Conservation (phyloP, 2,113 vertebrate genomes). For the Fulmarus glacialis region DNA sequence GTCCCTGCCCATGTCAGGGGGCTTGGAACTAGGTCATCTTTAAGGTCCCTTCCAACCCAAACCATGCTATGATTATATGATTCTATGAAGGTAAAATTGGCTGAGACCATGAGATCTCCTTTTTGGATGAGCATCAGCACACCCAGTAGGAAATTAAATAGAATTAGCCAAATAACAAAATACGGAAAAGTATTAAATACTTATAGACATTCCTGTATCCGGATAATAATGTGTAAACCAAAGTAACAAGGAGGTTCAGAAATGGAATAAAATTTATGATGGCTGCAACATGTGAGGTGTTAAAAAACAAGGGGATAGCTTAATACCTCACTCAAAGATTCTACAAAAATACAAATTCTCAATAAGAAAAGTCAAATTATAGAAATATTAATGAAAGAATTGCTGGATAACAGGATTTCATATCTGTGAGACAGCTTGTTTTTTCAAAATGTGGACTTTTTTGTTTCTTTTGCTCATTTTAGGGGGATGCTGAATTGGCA, state of each 20-base stretch:
- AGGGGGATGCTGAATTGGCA: accelerated
- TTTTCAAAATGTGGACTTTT: not conserved
- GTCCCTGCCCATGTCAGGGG: not conserved
- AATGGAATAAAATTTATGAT: not conserved
- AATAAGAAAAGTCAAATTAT: not conserved
- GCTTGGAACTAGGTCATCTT: not conserved
- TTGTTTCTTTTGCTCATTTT: not conserved
- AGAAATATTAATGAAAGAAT: not conserved
- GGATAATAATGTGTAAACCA: not conserved
- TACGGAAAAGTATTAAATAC: not conserved
- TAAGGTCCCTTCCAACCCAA: not conserved
- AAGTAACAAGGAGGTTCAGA: not conserved
- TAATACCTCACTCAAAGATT: not conserved
- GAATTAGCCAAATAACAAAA: not conserved
- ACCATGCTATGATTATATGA: not conserved
- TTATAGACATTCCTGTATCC: not conserved
- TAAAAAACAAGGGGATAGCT: not conserved
- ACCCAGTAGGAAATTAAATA: not conserved
- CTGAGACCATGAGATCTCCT: not conserved
- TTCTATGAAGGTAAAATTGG: not conserved
- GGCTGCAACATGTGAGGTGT: accelerated
- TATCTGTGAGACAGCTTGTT: not conserved
- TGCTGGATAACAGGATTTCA: not conserved
- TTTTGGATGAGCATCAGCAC: not conserved
- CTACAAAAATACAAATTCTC: not conserved